Conservation (phyloP, 1,140 invertebrate genomes). For the Phymorhynchus buccinoides region DNA sequence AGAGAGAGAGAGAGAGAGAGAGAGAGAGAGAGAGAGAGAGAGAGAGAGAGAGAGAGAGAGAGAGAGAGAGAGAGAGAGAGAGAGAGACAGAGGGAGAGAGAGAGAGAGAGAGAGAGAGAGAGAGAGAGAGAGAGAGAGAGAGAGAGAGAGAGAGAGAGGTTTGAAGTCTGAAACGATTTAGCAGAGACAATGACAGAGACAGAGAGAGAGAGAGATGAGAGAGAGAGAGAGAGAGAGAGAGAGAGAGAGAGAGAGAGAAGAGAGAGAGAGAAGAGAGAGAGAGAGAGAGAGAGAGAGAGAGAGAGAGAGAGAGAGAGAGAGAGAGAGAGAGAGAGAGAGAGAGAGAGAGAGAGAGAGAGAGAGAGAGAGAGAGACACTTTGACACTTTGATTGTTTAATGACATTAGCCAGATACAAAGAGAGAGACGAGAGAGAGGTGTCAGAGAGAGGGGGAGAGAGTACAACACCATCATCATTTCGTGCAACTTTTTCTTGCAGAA, state of each 20-base stretch:
- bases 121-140: neutral
- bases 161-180: no score
- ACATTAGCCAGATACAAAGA: no score
- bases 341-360: neutral
- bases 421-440: neutral
- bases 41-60: neutral
- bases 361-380: no score
- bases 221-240: no score
- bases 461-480: neutral
- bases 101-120: neutral
- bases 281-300: no score
- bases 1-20: neutral
- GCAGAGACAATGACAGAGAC: no score
- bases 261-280: no score
- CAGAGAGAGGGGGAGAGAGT: neutral
- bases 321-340: neutral
- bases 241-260: no score
- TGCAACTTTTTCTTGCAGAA: neutral
- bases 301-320: no score
- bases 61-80: neutral
- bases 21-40: neutral
- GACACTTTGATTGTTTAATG: no score
- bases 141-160: neutral
- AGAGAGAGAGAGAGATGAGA: no score
- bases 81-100: neutral